Evolutionary conservation across 2,888 invertebrate species (phyloP), one percentile per base, ranked within the genome.

Genomic region (Drosophila differens): DNA sequence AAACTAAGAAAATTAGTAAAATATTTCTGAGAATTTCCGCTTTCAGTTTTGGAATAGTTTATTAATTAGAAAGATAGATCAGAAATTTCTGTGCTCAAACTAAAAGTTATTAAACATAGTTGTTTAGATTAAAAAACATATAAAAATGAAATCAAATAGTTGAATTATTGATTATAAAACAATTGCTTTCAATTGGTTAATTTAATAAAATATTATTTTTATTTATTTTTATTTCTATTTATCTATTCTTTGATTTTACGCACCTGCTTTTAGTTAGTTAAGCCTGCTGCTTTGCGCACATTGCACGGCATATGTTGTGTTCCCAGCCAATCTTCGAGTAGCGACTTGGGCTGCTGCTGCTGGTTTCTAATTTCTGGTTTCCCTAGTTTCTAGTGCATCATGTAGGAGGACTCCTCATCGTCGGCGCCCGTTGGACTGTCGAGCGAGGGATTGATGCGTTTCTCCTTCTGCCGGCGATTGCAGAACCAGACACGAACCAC

Each of bases 401-500:
- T 92, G 60, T 91, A 93, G 32, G 92, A 84, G 37, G 93, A 92
- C 61, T 93, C 93, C 68, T 91, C 92, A 19, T 92, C 93, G 68
- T 95, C 94, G 72, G 95, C 95, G 0, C 95, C 95, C 70, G 95
- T 95, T 10, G 97, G 97, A 93, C 95, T 96, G 59, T 96, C 96
- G 65, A 92, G 63, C 47, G 98, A 97, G 33, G 98, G 98, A 94
- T 98, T 98, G 92, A 98, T 98, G 85, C 99, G 95, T 94, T 99
- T 99, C 94, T 99, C 98, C 94, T 99, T 99, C 94, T 99, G 99
- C 74, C 99, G 95, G 85, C 99, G 96, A 94, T 98, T 98, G 94
- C 98, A 98, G 94, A 98, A 98, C 98, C 98, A 98, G 60, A 97
- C 97, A 79, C 96, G 94, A 49, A 97, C 97, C 71, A 99, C 99